phyloP scores from a whole-genome alignment of 2,797 vertebrate species.

The Coccyzus lansbergi region DNA sequence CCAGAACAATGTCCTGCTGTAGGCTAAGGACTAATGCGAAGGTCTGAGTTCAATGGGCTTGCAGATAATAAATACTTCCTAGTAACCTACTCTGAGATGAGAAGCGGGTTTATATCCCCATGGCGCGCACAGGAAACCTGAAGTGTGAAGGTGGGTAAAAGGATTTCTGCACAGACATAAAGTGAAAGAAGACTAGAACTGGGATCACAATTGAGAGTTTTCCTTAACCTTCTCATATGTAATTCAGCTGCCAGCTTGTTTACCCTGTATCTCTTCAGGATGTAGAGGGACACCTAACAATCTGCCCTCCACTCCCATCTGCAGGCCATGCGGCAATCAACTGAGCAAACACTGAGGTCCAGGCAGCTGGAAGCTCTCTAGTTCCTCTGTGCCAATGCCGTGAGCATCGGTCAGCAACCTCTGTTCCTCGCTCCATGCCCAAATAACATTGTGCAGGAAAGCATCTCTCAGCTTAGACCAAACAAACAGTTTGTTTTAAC shows the following conservation, averaged over 20 bases:
- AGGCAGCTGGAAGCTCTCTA: slow-evolving; percentile 5
- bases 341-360: neutral
- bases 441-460: neutral
- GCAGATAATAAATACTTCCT: neutral
- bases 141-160: neutral
- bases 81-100: neutral
- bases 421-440: neutral
- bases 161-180: neutral
- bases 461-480: neutral
- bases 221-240: neutral
- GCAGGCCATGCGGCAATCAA: neutral
- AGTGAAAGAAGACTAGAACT: neutral
- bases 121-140: neutral
- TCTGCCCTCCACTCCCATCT: neutral
- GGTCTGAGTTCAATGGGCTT: neutral
- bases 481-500: neutral
- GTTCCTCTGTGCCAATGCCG: neutral
- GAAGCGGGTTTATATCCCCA: neutral
- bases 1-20: neutral
- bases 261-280: neutral
- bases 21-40: neutral
- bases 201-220: neutral
- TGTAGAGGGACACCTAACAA: neutral
- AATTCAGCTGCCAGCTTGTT: neutral
- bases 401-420: neutral